Evolutionary conservation across 35 echinoderm and acorn worm species (phyloP).

Genomic region (Patiria miniata): DNA sequence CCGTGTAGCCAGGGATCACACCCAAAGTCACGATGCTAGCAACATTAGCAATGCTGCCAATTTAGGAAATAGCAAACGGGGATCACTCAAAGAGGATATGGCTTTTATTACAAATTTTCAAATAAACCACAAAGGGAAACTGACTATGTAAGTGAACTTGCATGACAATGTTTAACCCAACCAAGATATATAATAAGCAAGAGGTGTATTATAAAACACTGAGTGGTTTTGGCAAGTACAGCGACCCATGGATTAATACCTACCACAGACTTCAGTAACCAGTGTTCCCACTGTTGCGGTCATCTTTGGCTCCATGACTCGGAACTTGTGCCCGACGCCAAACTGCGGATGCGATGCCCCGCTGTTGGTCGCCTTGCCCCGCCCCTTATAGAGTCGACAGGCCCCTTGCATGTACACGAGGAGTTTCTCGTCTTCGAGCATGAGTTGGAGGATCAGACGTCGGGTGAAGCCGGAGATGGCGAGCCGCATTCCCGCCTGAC

Average conservation of each 20-base stretch:
- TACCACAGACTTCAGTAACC: slow-evolving; percentile 79
- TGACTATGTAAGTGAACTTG: too few species aligned
- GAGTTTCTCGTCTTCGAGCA: slow-evolving; percentile 95
- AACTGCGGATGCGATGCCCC: slow-evolving; percentile 60
- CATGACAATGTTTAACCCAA: too few species aligned
- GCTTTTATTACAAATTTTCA: too few species aligned
- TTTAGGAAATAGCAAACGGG: too few species aligned
- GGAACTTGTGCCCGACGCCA: slow-evolving; percentile 90
- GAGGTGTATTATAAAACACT: too few species aligned
- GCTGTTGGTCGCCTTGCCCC: slow-evolving; percentile 1
- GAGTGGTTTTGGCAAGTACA: too few species aligned
- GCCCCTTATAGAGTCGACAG: slow-evolving; percentile 70
- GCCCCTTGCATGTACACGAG: slow-evolving; percentile 59
- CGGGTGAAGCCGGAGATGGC: slow-evolving; percentile 92
- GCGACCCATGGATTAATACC: background rate
- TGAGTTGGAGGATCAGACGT: slow-evolving; percentile 88
- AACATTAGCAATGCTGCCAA: too few species aligned
- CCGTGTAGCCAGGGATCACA: too few species aligned
- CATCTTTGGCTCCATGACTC: slow-evolving; percentile 83
- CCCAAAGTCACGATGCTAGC: too few species aligned
- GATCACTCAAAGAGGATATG: too few species aligned
- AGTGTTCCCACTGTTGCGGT: slow-evolving; percentile 58
- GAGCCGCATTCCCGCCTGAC: slow-evolving; percentile 37
- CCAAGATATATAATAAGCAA: too few species aligned
- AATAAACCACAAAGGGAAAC: too few species aligned